These are phyloP conservation scores for Phrynocephalus guinanensis DNA, from an alignment of 2,797 vertebrate genomes.

Conservation along the genomic window DNA sequence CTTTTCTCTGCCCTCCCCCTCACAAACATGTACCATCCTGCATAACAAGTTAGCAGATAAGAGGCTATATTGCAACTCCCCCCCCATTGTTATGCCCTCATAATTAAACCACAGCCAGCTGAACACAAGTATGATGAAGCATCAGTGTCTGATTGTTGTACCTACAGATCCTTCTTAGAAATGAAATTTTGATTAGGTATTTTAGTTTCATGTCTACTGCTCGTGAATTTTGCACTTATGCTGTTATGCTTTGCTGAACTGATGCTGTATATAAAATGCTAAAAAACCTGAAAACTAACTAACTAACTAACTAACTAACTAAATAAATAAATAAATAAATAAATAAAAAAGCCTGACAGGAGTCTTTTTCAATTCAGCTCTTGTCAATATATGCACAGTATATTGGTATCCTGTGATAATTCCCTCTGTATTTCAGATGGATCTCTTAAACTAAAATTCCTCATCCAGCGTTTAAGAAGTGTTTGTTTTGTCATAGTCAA, in stretches of 20 bases:
- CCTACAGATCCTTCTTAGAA: neutral
- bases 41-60: no score
- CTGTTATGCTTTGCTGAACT: constrained; percentile 5
- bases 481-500: neutral
- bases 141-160: neutral
- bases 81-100: no score
- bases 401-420: neutral
- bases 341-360: neutral
- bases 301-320: no score
- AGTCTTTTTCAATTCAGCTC: neutral
- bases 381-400: neutral
- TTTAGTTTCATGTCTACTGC: neutral
- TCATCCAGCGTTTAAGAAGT: neutral
- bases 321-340: no score
- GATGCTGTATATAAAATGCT: no score
- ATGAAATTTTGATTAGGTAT: neutral
- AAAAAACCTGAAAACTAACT: no score
- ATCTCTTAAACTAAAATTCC: neutral
- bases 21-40: no score
- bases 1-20: no score
- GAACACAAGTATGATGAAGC: neutral
- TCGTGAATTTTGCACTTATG: neutral
- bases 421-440: constrained; percentile 5
- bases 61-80: no score
- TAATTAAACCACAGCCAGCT: neutral